A percentile compares a stretch with the other conserved stretches of the same genome.
phyloP scores from a whole-genome alignment of 2,888 invertebrate species.

The Trichogramma dendrolimi region DNA sequence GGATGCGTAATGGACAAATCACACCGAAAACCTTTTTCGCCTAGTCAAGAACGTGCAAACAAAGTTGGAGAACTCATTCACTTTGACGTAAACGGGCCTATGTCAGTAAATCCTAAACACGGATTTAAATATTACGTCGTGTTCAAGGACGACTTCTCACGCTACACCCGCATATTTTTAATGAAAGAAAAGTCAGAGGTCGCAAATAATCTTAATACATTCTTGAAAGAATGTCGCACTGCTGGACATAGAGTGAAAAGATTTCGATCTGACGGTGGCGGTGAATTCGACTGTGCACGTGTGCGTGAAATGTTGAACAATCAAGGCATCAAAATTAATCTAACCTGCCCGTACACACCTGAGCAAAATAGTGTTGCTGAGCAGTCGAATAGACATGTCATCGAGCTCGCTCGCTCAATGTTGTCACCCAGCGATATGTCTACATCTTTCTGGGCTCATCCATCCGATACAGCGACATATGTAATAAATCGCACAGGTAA shows the following conservation, averaged over 20 bases:
- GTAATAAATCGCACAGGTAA: slow-evolving; percentile 26
- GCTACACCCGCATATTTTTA: slow-evolving; percentile 29
- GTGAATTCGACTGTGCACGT: slow-evolving; percentile 25
- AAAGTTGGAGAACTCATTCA: slow-evolving; percentile 31
- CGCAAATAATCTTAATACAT: slow-evolving; percentile 24
- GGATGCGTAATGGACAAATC: slow-evolving; percentile 26
- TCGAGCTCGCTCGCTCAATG: slow-evolving; percentile 14
- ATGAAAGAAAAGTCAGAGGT: slow-evolving; percentile 29
- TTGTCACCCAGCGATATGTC: slow-evolving; percentile 18
- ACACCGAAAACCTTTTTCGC: slow-evolving; percentile 23
- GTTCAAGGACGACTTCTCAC: slow-evolving; percentile 31
- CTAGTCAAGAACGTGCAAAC: slow-evolving; percentile 24
- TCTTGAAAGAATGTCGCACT: slow-evolving; percentile 29
- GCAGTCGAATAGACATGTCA: no score
- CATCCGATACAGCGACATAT: slow-evolving; percentile 1
- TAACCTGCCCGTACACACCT: slow-evolving; percentile 22
- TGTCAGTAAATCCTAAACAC: slow-evolving; percentile 29
- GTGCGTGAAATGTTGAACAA: slow-evolving; percentile 1
- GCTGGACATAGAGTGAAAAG: slow-evolving; percentile 28
- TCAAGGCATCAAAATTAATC: slow-evolving; percentile 22
- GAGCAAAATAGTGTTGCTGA: slow-evolving; percentile 21
- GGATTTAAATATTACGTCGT: slow-evolving; percentile 30
- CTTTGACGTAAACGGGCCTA: slow-evolving; percentile 32
- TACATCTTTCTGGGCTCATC: slow-evolving; percentile 13
- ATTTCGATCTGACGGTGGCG: slow-evolving; percentile 29